A percentile compares a stretch with the other conserved stretches of the same genome.
Evolutionary conservation across 2,888 invertebrate species (phyloP).

Genomic region (Callinectes sapidus): DNA sequence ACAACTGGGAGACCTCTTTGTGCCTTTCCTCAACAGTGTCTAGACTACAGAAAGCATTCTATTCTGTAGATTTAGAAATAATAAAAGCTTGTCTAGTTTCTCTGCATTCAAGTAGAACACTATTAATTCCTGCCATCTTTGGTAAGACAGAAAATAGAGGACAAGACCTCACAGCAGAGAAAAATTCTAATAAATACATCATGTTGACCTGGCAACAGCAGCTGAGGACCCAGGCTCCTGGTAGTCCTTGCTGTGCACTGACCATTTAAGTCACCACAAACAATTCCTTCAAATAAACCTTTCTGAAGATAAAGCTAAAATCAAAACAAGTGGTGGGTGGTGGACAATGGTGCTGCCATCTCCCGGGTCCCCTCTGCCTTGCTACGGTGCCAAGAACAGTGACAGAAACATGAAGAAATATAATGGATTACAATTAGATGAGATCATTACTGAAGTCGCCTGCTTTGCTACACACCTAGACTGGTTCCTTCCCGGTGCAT

Average conservation of each 20-base stretch:
- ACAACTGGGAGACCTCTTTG: conserved; percentile 8
- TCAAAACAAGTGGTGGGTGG: conserved; percentile 8
- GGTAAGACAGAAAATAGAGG: conserved; percentile 57
- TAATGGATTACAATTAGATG: conserved; percentile 51
- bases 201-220: conserved; percentile 3
- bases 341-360: neutral
- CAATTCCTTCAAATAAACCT: conserved; percentile 1
- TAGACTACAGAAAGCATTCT: conserved; percentile 34
- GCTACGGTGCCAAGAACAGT: conserved; percentile 32
- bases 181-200: conserved; percentile 49
- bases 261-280: neutral
- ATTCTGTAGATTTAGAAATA: conserved; percentile 39
- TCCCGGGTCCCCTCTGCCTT: conserved; percentile 20
- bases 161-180: conserved; percentile 37
- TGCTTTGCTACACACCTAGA: conserved; percentile 49
- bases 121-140: conserved; percentile 61
- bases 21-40: conserved; percentile 42
- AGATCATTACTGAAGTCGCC: conserved; percentile 64
- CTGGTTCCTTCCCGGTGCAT: conserved; percentile 39
- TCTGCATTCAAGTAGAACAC: conserved; percentile 50
- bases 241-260: conserved; percentile 1
- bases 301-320: conserved; percentile 10
- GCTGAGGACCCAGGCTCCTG: conserved; percentile 15
- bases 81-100: conserved; percentile 51
- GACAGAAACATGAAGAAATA: conserved; percentile 44